Evolutionary conservation across 2,797 vertebrate species (phyloP), one percentile per base, ranked within the genome.

Genomic region (Toxotes lorentzi): DNA sequence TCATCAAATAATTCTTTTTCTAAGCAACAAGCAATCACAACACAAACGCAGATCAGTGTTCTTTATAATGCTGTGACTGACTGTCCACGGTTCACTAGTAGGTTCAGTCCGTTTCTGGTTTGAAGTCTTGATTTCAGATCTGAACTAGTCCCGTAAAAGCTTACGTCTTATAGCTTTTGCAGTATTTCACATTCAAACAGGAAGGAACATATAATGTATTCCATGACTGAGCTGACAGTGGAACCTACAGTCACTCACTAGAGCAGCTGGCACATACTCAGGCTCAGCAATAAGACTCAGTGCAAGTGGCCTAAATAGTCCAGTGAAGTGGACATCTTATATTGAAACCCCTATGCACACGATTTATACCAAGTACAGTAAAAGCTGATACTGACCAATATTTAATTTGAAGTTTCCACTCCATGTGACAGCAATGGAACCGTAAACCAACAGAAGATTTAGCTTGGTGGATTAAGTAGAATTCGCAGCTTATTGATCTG

Each of bases 221-320:
- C 60, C 56, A 70, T 27, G n/a, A 27, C 16, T 70, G 43, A 59
- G 30, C 32, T 21, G 68, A 61, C 47, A 61, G 23, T 60, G 35
- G 10, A 23, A 61, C 19, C 32, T 53, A 5, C n/a, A 53, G 34
- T 23, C 19, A 41, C 43, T n/a, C 48, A 23, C 48, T 1, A 23
- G 48, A 23, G 11, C 48, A 50, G 48, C 48, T 50, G 48, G n/a
- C n/a, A 11, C 48, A 4, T 4, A 23, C 47, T 48, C 19, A 48
- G 47, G n/a, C 19, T 23, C 40, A 2, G 14, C 40, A 41, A 41
- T 41, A 5, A 38, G 35, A 38, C 35, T 38, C 12, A 41, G 21
- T n/a, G n/a, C n/a, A n/a, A n/a, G n/a, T n/a, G n/a, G n/a, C n/a
- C n/a, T n/a, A 30, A 27, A 30, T 30, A 30, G 27, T 30, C 27